These are phyloP conservation scores for Microplitis manilae DNA, from an alignment of 2,888 invertebrate species.

Conservation along the genomic window DNA sequence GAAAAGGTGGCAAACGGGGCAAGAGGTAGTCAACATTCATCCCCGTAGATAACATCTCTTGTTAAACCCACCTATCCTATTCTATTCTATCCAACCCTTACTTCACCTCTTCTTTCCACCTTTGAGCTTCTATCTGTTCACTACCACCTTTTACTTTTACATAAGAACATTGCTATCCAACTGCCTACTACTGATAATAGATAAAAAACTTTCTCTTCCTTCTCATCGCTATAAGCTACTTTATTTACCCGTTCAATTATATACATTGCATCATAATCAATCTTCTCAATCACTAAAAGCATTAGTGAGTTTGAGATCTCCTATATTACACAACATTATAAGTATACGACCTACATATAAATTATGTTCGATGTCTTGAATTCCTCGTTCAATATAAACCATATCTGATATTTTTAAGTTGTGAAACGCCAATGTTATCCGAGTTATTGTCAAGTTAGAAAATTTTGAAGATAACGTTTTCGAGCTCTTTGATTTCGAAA, in stretches of 20 bases:
- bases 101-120: conserved; percentile 48
- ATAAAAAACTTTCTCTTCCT: conserved; percentile 55
- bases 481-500: too few relatives aligned
- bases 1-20: conserved; percentile 53
- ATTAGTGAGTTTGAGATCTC: neutral
- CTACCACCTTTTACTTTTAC: conserved; percentile 45
- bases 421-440: too few relatives aligned
- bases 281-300: conserved; percentile 13
- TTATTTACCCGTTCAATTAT: conserved; percentile 14
- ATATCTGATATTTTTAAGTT: too few relatives aligned
- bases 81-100: conserved; percentile 43
- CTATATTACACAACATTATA: neutral
- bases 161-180: conserved; percentile 49
- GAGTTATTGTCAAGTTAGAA: too few relatives aligned
- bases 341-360: neutral
- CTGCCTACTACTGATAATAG: conserved; percentile 64
- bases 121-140: conserved; percentile 46
- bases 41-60: conserved; percentile 70
- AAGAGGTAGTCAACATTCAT: conserved; percentile 62
- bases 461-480: too few relatives aligned
- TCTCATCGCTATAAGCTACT: conserved; percentile 32
- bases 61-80: conserved; percentile 63
- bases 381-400: too few relatives aligned
- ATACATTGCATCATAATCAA: conserved; percentile 19
- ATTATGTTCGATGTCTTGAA: too few relatives aligned